Conservation (phyloP, 2,797 vertebrate species). For the Etheostoma perlongum region DNA sequence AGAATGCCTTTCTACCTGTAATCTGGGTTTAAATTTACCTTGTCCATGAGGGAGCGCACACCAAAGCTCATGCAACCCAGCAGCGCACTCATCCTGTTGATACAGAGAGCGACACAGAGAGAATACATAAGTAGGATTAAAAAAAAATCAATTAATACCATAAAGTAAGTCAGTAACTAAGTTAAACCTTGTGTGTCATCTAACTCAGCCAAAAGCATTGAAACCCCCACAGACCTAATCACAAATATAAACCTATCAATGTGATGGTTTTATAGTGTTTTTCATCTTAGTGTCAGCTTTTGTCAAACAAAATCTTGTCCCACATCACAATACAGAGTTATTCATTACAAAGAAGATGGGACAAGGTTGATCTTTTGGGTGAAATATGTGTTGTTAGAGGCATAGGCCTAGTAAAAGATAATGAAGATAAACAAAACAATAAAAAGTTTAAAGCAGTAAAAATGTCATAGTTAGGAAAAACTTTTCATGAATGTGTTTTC, state of each 20-base stretch:
- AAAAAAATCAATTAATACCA: slow-evolving; percentile 36
- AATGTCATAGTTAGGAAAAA: slow-evolving; percentile 1
- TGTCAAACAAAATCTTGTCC: neutral
- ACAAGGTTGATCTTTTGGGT: slow-evolving; percentile 3
- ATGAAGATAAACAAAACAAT: slow-evolving; percentile 19
- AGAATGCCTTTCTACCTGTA: slow-evolving; percentile 20
- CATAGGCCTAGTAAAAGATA: neutral
- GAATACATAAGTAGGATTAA: slow-evolving; percentile 35
- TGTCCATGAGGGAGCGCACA: slow-evolving; percentile 88
- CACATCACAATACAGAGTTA: neutral
- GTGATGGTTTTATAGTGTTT: slow-evolving; percentile 13
- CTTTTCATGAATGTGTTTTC: slow-evolving; percentile 10
- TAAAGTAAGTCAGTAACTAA: neutral
- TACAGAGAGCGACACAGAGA: slow-evolving; percentile 34
- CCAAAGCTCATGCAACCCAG: slow-evolving; percentile 94
- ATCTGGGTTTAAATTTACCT: slow-evolving; percentile 79
- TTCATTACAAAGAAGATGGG: slow-evolving; percentile 5
- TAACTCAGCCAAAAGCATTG: slow-evolving; percentile 1
- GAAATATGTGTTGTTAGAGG: neutral
- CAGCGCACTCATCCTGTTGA: slow-evolving; percentile 76
- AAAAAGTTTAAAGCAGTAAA: slow-evolving; percentile 7
- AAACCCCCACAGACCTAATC: slow-evolving; percentile 9
- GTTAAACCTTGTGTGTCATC: slow-evolving; percentile 18
- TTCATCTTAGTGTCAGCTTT: slow-evolving; percentile 25
- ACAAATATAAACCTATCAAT: slow-evolving; percentile 13